These are phyloP conservation scores for Tragelaphus imberbis DNA, from an alignment of 2,113 vertebrate genomes.

Conservation along the genomic window DNA sequence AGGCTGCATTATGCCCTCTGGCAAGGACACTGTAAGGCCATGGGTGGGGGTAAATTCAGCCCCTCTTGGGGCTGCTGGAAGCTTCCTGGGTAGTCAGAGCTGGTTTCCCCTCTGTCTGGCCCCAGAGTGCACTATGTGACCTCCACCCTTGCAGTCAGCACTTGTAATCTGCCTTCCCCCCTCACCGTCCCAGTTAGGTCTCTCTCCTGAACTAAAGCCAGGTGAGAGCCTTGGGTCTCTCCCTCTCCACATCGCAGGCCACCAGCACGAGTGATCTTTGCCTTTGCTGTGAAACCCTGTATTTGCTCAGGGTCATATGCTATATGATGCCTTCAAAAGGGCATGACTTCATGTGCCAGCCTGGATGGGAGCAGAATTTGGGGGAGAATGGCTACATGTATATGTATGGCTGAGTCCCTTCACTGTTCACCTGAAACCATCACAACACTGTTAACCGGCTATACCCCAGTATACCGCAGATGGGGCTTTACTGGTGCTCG, in stretches of 20 bases:
- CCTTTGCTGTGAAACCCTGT: neutral
- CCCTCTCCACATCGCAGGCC: accelerated
- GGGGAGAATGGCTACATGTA: neutral
- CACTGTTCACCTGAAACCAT: neutral
- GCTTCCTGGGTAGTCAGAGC: neutral
- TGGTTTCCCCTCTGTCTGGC: neutral
- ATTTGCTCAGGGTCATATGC: neutral
- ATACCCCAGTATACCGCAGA: neutral
- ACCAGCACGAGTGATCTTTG: neutral
- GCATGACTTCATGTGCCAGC: neutral
- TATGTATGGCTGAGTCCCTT: neutral
- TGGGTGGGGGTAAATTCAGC: neutral
- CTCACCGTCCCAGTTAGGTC: neutral
- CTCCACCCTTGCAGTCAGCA: neutral
- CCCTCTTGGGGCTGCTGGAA: neutral
- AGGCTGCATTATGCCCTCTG: neutral
- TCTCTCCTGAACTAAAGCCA: neutral
- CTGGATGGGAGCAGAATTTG: neutral
- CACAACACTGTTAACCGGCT: neutral
- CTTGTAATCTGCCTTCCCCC: neutral
- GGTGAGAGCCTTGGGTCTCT: neutral
- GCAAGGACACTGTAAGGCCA: conserved; percentile 34
- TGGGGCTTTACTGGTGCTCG: neutral
- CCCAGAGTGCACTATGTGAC: neutral
- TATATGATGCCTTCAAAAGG: neutral